Evolutionary conservation across 2,113 vertebrate species (phyloP).

Genomic region (Tragulus kanchil): DNA sequence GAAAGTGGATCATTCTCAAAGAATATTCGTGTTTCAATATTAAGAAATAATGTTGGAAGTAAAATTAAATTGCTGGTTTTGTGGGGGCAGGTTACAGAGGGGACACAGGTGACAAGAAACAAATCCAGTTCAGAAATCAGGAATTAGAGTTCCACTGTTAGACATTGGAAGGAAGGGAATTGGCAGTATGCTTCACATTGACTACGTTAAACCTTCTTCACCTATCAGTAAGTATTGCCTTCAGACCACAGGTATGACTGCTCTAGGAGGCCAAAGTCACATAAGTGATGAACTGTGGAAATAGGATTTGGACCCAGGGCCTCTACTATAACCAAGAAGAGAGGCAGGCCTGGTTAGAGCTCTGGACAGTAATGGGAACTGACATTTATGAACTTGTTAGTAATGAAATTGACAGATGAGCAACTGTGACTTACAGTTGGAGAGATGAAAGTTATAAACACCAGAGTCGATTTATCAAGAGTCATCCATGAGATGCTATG

Average conservation of each 20-base stretch:
- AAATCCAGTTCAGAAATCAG: conserved; percentile 26
- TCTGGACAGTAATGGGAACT: neutral
- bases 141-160: conserved; percentile 27
- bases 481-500: neutral
- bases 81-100: neutral
- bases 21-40: conserved; percentile 37
- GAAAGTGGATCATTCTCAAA: conserved; percentile 82
- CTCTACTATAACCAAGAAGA: neutral
- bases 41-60: conserved; percentile 81
- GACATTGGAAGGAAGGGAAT: neutral
- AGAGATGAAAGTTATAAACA: neutral
- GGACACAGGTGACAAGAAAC: neutral
- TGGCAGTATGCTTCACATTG: neutral
- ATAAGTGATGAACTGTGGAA: neutral
- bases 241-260: neutral
- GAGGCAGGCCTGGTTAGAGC: neutral
- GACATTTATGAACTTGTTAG: neutral
- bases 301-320: neutral
- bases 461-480: neutral
- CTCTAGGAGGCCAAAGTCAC: neutral
- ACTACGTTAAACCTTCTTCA: neutral
- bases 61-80: conserved; percentile 54
- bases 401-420: neutral
- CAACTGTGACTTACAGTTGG: neutral
- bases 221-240: neutral